Conservation (phyloP, 2,797 vertebrate species). For the Ctenopoma multispine region DNA sequence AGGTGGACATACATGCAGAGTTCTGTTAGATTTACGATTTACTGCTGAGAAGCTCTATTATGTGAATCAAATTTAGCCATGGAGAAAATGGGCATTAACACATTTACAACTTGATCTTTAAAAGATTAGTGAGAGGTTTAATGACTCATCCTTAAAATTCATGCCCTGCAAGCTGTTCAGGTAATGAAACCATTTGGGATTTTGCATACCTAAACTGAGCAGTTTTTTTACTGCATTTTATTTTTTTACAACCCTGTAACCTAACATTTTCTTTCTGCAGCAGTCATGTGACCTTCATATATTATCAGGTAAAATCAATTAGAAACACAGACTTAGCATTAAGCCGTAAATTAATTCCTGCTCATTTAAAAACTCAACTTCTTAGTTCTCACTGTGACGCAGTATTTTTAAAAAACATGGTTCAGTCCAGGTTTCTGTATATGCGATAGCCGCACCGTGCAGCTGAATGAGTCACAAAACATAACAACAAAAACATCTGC, state of each 20-base stretch:
- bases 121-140: not conserved
- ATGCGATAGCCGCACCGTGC: not conserved
- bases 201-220: not conserved
- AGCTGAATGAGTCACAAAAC: slow-evolving; percentile 13
- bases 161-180: not conserved
- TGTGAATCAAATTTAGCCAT: not conserved
- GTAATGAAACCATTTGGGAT: not conserved
- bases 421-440: too few relatives aligned
- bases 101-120: slow-evolving; percentile 12
- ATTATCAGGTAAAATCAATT: slow-evolving; percentile 9
- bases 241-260: not conserved
- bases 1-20: too few relatives aligned
- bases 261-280: not conserved
- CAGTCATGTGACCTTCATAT: slow-evolving; percentile 1
- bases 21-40: not conserved
- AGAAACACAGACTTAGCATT: too few relatives aligned
- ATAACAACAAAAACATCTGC: slow-evolving; percentile 5
- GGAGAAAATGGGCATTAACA: not conserved
- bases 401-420: not conserved
- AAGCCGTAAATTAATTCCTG: too few relatives aligned
- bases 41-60: not conserved
- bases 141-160: not conserved
- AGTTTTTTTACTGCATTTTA: too few relatives aligned
- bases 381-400: not conserved
- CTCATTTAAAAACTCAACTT: too few relatives aligned